These are phyloP conservation scores for Eubasilissa regina DNA, from an alignment of 1,140 invertebrate species.

Conservation along the genomic window DNA sequence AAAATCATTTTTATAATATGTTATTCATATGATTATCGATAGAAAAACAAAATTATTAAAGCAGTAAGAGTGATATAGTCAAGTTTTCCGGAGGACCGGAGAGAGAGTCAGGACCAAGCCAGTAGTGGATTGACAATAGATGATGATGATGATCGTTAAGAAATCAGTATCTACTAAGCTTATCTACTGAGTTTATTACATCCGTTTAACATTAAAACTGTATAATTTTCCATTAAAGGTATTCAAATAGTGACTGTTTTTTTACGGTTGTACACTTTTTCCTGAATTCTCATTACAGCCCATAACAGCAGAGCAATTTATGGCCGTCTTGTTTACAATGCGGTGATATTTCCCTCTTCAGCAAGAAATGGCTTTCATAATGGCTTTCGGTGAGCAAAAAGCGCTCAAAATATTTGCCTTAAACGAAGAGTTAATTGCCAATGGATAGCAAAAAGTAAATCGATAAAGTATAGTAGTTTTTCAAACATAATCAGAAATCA, in stretches of 20 bases:
- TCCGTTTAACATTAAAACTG: too few species aligned
- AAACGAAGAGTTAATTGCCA: constrained; percentile 35
- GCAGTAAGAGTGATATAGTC: too few species aligned
- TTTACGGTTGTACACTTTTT: neutral
- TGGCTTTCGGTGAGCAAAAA: constrained; percentile 15
- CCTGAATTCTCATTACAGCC: constrained; percentile 20
- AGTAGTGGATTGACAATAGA: too few species aligned
- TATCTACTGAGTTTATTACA: too few species aligned
- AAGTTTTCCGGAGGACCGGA: too few species aligned
- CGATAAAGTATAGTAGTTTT: constrained; percentile 22
- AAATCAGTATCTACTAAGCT: too few species aligned
- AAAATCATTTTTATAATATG: too few species aligned
- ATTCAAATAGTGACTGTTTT: neutral
- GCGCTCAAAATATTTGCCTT: constrained; percentile 13
- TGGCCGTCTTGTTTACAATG: constrained; percentile 17
- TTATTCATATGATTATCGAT: too few species aligned
- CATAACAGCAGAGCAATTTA: constrained; percentile 21
- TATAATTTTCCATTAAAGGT: too few species aligned
- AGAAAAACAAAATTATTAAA: too few species aligned
- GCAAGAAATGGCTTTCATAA: constrained; percentile 28
- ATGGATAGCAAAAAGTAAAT: constrained; percentile 18
- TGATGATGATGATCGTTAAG: too few species aligned
- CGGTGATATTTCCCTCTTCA: constrained; percentile 16
- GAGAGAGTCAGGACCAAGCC: too few species aligned
- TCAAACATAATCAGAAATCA: constrained; percentile 4